Evolutionary conservation across 2,113 vertebrate genomes (phyloP).

Genomic region (Plecotus auritus): DNA sequence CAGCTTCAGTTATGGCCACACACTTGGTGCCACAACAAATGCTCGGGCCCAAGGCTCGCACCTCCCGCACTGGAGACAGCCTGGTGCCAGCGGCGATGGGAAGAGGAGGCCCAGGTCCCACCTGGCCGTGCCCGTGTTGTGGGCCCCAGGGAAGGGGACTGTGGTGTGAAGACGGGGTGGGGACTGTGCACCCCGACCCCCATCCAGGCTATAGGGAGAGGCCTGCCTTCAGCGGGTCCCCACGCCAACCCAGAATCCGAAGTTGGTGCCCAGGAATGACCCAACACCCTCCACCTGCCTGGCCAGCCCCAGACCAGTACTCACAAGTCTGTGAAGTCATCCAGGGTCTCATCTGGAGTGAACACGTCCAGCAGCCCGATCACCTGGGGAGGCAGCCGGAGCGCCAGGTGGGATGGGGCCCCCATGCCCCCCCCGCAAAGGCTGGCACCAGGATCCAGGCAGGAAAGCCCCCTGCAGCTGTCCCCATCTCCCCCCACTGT

Average conservation of each 20-base stretch:
- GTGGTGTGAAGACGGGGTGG: neutral
- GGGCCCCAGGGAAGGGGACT: neutral
- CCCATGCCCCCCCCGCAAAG: fast-evolving
- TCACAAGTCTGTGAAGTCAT: slow-evolving; percentile 97
- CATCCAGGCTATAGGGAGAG: neutral
- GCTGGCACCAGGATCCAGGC: neutral
- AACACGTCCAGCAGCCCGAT: slow-evolving; percentile 97
- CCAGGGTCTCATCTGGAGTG: slow-evolving; percentile 91
- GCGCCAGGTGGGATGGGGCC: neutral
- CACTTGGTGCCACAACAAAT: neutral
- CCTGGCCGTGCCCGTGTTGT: fast-evolving
- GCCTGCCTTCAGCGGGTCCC: neutral
- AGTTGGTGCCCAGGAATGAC: neutral
- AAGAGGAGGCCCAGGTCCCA: neutral
- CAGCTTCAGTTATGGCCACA: slow-evolving; percentile 7
- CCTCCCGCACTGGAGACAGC: neutral
- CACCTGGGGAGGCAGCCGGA: slow-evolving; percentile 81
- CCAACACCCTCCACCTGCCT: neutral
- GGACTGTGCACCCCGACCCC: neutral
- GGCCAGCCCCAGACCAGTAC: slow-evolving; percentile 58
- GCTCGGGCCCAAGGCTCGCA: neutral
- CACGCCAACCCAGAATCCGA: neutral
- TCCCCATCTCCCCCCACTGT: neutral
- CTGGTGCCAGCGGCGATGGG: neutral
- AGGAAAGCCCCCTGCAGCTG: neutral